Evolutionary conservation across 2,113 vertebrate genomes (phyloP).

Genomic region (Erpornis zantholeuca): DNA sequence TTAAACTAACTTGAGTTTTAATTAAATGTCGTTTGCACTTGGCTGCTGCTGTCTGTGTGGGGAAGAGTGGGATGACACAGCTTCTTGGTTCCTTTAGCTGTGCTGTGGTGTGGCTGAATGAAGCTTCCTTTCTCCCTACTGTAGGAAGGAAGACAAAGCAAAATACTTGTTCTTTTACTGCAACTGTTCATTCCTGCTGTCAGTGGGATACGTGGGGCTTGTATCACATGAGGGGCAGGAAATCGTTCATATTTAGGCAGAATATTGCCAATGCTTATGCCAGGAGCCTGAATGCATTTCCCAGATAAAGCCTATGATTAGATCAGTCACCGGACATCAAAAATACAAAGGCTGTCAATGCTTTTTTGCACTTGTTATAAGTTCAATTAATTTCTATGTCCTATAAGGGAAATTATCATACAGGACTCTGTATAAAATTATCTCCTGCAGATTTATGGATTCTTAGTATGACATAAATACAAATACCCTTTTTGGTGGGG

Average conservation of each 20-base stretch:
- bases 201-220: neutral
- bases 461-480: neutral
- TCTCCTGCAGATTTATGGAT: neutral
- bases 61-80: neutral
- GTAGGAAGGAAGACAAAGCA: neutral
- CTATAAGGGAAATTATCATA: neutral
- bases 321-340: neutral
- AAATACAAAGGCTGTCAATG: neutral
- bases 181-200: neutral
- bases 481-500: neutral
- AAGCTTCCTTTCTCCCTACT: neutral
- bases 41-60: neutral
- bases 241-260: neutral
- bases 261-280: neutral
- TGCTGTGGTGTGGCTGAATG: neutral
- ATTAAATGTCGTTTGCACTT: constrained; percentile 8
- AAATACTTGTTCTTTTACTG: neutral
- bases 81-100: neutral
- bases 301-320: neutral
- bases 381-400: neutral
- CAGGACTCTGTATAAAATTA: neutral
- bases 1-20: constrained; percentile 18
- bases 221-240: neutral
- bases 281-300: neutral
- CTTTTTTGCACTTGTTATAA: neutral